Evolutionary conservation across 2,888 invertebrate species (phyloP), one percentile per base, ranked within the genome.

Genomic region (Parthenolecanium corni): DNA sequence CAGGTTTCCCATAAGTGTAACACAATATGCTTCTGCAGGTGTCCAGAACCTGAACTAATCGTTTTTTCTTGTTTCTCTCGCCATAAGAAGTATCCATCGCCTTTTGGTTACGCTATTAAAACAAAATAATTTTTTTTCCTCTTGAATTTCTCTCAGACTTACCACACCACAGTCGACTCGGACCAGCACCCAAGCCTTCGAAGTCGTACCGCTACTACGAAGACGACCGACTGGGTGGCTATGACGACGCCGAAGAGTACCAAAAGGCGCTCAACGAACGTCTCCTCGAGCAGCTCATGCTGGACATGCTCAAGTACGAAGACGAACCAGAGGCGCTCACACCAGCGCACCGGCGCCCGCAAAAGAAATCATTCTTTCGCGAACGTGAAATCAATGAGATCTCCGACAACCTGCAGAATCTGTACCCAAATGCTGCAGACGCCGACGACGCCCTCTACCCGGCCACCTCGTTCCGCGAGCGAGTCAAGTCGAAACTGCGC

Each of bases 351-450:
- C 58, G 36, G 6, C 24, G 53, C 18, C 52, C 44, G 2, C 47
- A 47, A 21, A 63, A 63, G 18, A 64, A 68, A 54, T 70, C 70
- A 12, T 67, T 69, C 23, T 71, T 71, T 62, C 67, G 71, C 20
- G 71, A 71, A 64, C 66, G 70, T 18, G 66, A 63, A 20, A 65
- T 63, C 12, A 62, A 65, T 24, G 62, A 64, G 14, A 54, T 65
- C 18, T 57, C 66, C 11, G 68, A 68, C 14, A 44, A 64, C 9
- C 44, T 68, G 16, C 68, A 68, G 62, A 61, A 62, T 36, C 52
- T 67, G 9, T 66, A 62, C n/a, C 56, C 57, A 11, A 61, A 64
- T n/a, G 31, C 31, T 31, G 31, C 31, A 4, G 31, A 31, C 31
- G 31, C 31, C 46, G 53, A 57, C 44, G 66, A 65, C 38, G 67